Conservation (phyloP, 2,113 vertebrate genomes). For the Alethe diademata region DNA sequence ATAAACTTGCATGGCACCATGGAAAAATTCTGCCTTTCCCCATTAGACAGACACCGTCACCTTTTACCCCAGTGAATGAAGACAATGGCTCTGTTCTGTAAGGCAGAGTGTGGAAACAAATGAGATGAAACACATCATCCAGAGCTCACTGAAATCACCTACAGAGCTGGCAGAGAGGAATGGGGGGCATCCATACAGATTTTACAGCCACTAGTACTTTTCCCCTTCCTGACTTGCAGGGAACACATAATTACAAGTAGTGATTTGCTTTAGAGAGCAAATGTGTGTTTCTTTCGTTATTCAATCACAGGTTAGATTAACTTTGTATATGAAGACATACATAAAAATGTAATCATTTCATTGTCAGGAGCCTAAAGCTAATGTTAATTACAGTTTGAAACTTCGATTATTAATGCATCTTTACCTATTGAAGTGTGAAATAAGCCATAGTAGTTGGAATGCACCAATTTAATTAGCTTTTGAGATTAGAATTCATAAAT, state of each 20-base stretch:
- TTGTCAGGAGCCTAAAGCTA: conserved; percentile 77
- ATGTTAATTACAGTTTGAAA: conserved; percentile 79
- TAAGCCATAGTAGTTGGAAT: conserved; percentile 80
- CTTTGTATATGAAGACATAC: conserved; percentile 73
- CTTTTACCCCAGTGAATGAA: not conserved
- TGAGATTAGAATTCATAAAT: conserved; percentile 74
- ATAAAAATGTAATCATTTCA: conserved; percentile 77
- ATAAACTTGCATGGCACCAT: not conserved
- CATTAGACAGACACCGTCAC: not conserved
- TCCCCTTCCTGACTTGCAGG: not conserved
- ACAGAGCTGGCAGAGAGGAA: not conserved
- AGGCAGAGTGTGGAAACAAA: not conserved
- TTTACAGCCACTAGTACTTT: not conserved
- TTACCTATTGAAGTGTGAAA: conserved; percentile 81
- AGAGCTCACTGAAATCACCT: not conserved
- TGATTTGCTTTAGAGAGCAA: conserved; percentile 55
- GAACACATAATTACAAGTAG: conserved; percentile 51
- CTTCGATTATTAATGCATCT: conserved; percentile 81
- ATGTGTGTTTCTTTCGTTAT: conserved; percentile 23
- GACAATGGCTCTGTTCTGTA: not conserved
- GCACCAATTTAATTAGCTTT: conserved; percentile 78
- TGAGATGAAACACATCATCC: not conserved
- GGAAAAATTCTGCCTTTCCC: not conserved
- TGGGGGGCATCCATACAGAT: not conserved
- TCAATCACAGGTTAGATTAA: conserved; percentile 70